A percentile compares a stretch with the other conserved stretches of the same genome.
phyloP scores from a whole-genome alignment of 2,888 invertebrate genomes.

The Xanthia icteritia region DNA sequence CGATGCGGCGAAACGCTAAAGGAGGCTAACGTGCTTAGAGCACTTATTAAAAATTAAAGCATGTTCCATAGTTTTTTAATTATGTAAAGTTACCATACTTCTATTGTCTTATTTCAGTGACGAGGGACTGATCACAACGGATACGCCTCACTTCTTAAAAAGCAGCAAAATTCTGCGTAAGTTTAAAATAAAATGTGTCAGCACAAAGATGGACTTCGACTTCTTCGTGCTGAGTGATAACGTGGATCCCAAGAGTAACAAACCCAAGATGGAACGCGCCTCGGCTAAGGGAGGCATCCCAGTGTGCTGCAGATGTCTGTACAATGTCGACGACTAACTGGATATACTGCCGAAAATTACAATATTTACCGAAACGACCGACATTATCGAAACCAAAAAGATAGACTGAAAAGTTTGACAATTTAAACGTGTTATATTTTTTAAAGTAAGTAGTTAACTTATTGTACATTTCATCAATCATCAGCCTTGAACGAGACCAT shows the following conservation, averaged over 20 bases:
- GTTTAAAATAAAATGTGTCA: constrained; percentile 54
- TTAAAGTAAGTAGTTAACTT: not conserved
- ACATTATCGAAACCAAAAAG: constrained; percentile 1
- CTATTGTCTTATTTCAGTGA: constrained; percentile 46
- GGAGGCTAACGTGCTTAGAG: no score
- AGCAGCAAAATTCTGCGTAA: not conserved
- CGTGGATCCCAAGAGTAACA: not conserved
- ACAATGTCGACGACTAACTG: constrained; percentile 13
- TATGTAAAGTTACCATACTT: not conserved
- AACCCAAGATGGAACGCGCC: constrained; percentile 48
- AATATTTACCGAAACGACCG: not conserved
- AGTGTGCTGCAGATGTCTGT: constrained; percentile 65
- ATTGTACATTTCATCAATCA: not conserved
- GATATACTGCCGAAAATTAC: not conserved
- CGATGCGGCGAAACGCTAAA: no score
- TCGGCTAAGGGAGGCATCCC: constrained; percentile 57
- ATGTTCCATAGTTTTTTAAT: not conserved
- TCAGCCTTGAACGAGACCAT: not conserved
- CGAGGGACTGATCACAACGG: constrained; percentile 14
- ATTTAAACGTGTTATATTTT: not conserved
- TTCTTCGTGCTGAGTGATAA: constrained; percentile 62
- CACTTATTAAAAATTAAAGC: not conserved
- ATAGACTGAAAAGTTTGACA: constrained; percentile 2
- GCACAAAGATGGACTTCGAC: constrained; percentile 44
- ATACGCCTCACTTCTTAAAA: constrained; percentile 40